Conservation (phyloP, 2,888 invertebrate species). For the Pristionchus arcanus region DNA sequence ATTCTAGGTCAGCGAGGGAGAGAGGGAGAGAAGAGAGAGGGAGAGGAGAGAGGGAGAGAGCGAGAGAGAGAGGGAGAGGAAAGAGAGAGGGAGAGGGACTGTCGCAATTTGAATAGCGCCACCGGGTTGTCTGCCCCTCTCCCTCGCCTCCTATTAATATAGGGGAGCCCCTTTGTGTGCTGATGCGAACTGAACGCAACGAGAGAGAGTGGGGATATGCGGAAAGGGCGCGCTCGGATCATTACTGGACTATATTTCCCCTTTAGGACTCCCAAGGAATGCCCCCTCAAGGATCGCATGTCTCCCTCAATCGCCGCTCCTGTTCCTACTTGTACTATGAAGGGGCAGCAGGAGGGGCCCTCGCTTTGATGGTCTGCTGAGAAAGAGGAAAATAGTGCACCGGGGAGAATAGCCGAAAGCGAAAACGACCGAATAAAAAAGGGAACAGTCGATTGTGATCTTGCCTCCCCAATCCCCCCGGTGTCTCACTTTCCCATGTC, state of each 20-base stretch:
- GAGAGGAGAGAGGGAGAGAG: neutral
- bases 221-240: neutral
- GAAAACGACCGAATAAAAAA: constrained; percentile 36
- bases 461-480: neutral
- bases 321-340: constrained; percentile 51
- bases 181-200: constrained; percentile 36
- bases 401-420: constrained; percentile 34
- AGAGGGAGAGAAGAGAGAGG: neutral
- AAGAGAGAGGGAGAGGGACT: constrained; percentile 19
- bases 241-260: neutral
- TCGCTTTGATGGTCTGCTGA: constrained; percentile 58
- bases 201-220: neutral
- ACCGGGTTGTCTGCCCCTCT: neutral
- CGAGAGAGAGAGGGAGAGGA: neutral
- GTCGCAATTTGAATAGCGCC: constrained; percentile 56
- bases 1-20: constrained; percentile 52
- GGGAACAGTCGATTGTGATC: constrained; percentile 39
- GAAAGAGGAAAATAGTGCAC: constrained; percentile 34
- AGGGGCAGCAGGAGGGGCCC: neutral
- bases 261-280: neutral
- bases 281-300: neutral
- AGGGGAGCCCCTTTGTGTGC: constrained; percentile 6
- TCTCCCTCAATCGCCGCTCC: constrained; percentile 10
- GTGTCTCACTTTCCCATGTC: neutral
- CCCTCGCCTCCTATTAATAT: constrained; percentile 48